Evolutionary conservation across 2,113 vertebrate species (phyloP).

Genomic region (Bagarius yarrelli): DNA sequence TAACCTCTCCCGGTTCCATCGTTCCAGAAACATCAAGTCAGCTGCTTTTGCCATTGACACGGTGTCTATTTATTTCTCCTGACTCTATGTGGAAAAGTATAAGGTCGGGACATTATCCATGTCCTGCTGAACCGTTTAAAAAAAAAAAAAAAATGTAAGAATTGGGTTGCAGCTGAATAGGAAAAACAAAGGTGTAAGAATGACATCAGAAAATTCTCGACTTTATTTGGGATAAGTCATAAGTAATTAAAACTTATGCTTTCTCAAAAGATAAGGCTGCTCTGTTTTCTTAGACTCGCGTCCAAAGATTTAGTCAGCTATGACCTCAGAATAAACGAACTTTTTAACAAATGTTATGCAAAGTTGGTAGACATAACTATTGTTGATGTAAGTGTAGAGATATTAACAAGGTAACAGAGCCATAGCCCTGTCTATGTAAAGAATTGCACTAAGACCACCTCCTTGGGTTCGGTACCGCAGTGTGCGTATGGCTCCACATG

Average conservation of each 20-base stretch:
- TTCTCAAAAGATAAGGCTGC: not conserved
- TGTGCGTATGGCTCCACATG: no score
- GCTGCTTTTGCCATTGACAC: slow-evolving; percentile 14
- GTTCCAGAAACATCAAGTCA: not conserved
- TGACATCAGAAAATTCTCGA: slow-evolving; percentile 1
- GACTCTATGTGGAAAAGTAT: slow-evolving; percentile 7
- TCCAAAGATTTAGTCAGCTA: not conserved
- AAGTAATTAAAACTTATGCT: slow-evolving; percentile 2
- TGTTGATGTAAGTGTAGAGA: not conserved
- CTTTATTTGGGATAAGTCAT: slow-evolving; percentile 16
- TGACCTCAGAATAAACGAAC: not conserved
- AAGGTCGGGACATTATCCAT: not conserved
- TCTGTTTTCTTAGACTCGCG: not conserved
- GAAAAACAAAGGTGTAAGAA: slow-evolving; percentile 7
- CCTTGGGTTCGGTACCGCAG: no score
- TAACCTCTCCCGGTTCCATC: slow-evolving; percentile 18
- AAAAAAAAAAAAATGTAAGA: not conserved
- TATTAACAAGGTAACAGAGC: no score
- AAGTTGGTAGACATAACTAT: not conserved
- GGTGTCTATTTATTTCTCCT: not conserved
- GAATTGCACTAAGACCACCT: no score
- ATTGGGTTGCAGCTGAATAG: not conserved
- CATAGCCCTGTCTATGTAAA: no score
- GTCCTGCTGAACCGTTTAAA: slow-evolving; percentile 15
- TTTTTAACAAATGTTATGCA: not conserved